Base-by-base conservation (phyloP, 2,113 vertebrate genomes). In the Toxotes jaculatrix region DNA sequence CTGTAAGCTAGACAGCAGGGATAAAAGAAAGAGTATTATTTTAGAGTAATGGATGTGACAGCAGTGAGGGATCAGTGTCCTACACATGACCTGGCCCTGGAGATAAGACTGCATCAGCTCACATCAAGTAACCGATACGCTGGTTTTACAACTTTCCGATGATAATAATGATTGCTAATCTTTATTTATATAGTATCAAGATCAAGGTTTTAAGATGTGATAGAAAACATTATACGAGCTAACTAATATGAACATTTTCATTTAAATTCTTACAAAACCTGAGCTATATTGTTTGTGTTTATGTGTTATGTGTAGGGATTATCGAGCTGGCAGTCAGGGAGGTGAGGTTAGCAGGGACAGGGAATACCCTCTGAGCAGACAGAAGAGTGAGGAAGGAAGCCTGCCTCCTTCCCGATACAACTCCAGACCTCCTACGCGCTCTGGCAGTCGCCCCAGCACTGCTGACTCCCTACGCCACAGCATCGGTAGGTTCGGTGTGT, bases 391-490 rank as follows among this genome's bases (percentile, higher is more conserved):
- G 51, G 92, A 82, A 68, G 90, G 85, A 16, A 84, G 93, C 62
- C 84, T 90, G 47, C 81, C 89, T 32, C 89, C 75, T 2, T 87
- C 93, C 64, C 65, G 27, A 2, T 88, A 55, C 0, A 90, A 86
- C 51, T 86, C 76, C 68, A 86, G 84, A 21, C 94, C 90, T 45
- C 92, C 95, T 0, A 80, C 91, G 7, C 92, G 85, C 74, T 88
- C 84, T 1, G 91, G 95, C 75, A 95, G 93, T 83, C 91, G 92
- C 0, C 90, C 95, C 34, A 93, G 93, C 74, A 93, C 77, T 51
- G 78, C 93, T 0, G 95, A 95, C 42, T 90, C 93, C 83, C 75
- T 92, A 1, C 6, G 69, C n/a, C 94, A 94, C 40, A 88, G 92
- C 38, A 79, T 95, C 1, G 11, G 97, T 98, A 94, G 88, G 59